A percentile compares a stretch with the other conserved stretches of the same genome.
These are phyloP conservation scores for Megaptera novaeangliae DNA, from an alignment of 2,113 vertebrate species.

Conservation along the genomic window DNA sequence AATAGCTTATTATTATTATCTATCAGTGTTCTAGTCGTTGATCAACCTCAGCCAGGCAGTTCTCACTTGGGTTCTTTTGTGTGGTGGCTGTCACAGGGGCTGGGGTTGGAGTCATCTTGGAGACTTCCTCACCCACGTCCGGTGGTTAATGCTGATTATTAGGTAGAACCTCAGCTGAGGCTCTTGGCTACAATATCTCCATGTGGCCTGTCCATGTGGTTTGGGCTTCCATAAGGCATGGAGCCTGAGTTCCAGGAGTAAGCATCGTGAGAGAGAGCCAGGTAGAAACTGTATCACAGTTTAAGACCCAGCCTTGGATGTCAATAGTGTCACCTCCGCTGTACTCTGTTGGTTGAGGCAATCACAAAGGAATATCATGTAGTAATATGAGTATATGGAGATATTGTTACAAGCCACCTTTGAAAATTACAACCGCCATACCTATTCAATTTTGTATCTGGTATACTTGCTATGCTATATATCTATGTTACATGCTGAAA, in stretches of 20 bases:
- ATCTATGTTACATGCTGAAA: not conserved
- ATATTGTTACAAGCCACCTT: not conserved
- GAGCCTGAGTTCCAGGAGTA: not conserved
- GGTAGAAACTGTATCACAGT: not conserved
- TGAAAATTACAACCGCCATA: not conserved
- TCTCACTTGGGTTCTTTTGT: not conserved
- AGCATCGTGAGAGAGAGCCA: not conserved
- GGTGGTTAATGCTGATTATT: not conserved
- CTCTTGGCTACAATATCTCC: not conserved
- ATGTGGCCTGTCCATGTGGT: not conserved
- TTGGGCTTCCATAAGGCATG: not conserved
- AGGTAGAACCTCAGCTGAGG: not conserved
- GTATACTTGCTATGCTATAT: not conserved
- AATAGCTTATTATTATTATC: not conserved
- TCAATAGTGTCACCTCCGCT: not conserved
- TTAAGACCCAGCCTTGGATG: not conserved
- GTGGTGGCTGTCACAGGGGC: not conserved
- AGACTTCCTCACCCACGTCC: not conserved
- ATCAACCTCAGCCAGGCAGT: not conserved
- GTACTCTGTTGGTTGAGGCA: not conserved
- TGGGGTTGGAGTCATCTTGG: not conserved
- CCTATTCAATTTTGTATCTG: not conserved
- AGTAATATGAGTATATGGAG: not conserved
- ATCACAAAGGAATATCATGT: not conserved
- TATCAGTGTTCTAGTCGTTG: not conserved